Base-by-base conservation (phyloP, 2,797 vertebrate species). In the Phylloscopus collybita region DNA sequence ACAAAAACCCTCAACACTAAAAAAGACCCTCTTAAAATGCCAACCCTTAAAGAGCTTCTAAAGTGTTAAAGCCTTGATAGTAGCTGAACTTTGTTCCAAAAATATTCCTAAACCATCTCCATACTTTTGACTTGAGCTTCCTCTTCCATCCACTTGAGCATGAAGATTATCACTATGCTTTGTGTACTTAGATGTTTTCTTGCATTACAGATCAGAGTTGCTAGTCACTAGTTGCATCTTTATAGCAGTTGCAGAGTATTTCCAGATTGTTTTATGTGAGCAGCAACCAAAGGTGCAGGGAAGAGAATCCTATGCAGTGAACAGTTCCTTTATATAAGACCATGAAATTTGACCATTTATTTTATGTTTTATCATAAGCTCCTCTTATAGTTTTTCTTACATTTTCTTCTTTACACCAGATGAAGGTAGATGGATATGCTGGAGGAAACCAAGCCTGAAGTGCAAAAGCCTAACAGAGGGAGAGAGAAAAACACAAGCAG, bases 131-230 rank as follows among this genome's bases (percentile, higher is more conserved):
- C 9, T 29, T 34, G 14, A 38, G 1, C 5, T 62, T 26, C 7
- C 8, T 10, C 8, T 3, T 17, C 5, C 6, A 34, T 42, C 12
- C 25, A 49, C 13, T 36, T 65, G 7, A 90, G 11, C 9, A 23
- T 72, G 4, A 93, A 16, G 18, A 32, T 23, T 49, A 23, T 5
- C 16, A 23, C 29, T 26, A 23, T 15, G 9, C 3, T 66, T 5
- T 36, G 23, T 0, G 0, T 25, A 38, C 18, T 27, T 30, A 5
- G 8, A 3, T 44, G 5, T 25, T 25, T 29, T 59, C 29, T 27
- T 47, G 5, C n/a, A 44, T 15, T 45, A 50, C 6, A 54, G 13
- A 36, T 21, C 13, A 62, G 12, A 17, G 6, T 34, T 54, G 27
- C 6, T 62, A 78, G 80, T 32, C 38, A 30, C 17, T 6, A 64